Percentiles rank a stretch among this genome's conserved stretches.
Evolutionary conservation across 2,888 invertebrate genomes (phyloP).

Genomic region (Drosophila mimica): DNA sequence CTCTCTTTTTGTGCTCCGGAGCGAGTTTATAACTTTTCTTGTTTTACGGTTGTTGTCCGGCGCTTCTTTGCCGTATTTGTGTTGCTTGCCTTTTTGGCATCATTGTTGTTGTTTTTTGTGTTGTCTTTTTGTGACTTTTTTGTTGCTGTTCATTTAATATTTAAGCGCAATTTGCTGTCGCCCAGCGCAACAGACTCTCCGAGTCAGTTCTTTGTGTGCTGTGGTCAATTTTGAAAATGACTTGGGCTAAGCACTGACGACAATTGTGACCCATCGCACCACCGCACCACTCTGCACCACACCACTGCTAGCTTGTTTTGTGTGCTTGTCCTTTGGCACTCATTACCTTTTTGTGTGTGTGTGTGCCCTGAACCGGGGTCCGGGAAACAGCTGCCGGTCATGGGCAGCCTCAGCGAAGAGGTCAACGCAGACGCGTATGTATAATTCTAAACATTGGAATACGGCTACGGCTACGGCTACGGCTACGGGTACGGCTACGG

Average conservation of each 20-base stretch:
- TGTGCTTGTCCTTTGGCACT: slow-evolving; percentile 78
- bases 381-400: slow-evolving; percentile 43
- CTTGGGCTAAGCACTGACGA: slow-evolving; percentile 77
- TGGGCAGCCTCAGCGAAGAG: slow-evolving; percentile 42
- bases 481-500: slow-evolving; percentile 9
- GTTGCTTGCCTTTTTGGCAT: slow-evolving; percentile 25
- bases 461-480: slow-evolving; percentile 4
- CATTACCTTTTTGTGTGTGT: slow-evolving; percentile 68
- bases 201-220: slow-evolving; percentile 54
- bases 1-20: slow-evolving; percentile 53
- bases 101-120: slow-evolving; percentile 4
- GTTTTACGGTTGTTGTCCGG: slow-evolving; percentile 78
- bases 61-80: slow-evolving; percentile 49
- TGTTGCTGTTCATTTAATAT: slow-evolving; percentile 77
- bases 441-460: slow-evolving; percentile 57
- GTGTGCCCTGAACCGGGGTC: slow-evolving; percentile 18
- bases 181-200: slow-evolving; percentile 51
- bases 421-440: slow-evolving; percentile 63
- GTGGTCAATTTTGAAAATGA: slow-evolving; percentile 81
- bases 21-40: slow-evolving; percentile 80
- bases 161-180: slow-evolving; percentile 79
- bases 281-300: background rate
- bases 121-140: slow-evolving; percentile 32
- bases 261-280: slow-evolving; percentile 63
- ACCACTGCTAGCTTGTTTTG: slow-evolving; percentile 50